Conservation (phyloP, 1,140 invertebrate genomes). For the Brachionus angularis region DNA sequence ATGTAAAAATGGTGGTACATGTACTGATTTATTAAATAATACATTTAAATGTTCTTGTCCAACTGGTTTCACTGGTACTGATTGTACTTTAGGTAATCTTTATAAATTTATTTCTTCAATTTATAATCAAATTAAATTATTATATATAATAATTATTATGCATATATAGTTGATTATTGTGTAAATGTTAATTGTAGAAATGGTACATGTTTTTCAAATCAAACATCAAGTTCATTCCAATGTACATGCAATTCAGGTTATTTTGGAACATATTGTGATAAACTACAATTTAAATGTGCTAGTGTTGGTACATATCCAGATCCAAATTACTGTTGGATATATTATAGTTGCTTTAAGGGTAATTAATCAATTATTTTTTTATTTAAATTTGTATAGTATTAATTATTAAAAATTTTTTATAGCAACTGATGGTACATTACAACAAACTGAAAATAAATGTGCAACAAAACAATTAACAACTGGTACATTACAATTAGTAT, state of each 20-base stretch:
- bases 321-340: constrained; percentile 13
- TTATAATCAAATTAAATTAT: too few relatives aligned
- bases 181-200: not conserved
- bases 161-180: not conserved
- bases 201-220: not conserved
- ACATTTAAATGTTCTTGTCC: constrained; percentile 40
- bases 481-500: too few relatives aligned
- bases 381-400: too few relatives aligned
- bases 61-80: not conserved
- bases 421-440: too few relatives aligned
- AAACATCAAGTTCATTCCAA: not conserved
- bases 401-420: too few relatives aligned
- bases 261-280: not conserved
- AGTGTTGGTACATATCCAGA: not conserved
- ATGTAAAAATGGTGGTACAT: constrained; percentile 36
- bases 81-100: constrained; percentile 6
- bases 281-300: not conserved
- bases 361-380: too few relatives aligned
- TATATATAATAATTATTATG: too few relatives aligned
- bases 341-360: not conserved
- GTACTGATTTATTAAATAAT: not conserved
- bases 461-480: too few relatives aligned
- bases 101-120: too few relatives aligned
- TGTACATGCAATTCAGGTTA: not conserved
- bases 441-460: too few relatives aligned